Evolutionary conservation across 2,888 invertebrate species (phyloP), one percentile per base, ranked within the genome.

Genomic region (Operophtera brumata): DNA sequence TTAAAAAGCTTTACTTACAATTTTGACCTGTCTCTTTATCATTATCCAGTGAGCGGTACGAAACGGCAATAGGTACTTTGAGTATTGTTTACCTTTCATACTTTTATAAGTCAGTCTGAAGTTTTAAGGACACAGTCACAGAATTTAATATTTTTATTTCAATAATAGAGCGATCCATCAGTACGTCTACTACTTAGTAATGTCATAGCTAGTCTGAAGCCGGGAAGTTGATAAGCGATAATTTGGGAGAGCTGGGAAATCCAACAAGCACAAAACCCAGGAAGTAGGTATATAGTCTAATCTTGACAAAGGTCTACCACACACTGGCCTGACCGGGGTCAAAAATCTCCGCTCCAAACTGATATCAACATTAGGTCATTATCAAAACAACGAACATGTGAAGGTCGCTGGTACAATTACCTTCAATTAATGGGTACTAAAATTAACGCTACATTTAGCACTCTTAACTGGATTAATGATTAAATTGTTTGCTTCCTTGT

Each of bases 391-490:
- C 11, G 6, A 58, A 42, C 53, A 51, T 20, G 9, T 34, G 61
- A 68, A 77, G 81, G 78, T 71, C 71, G 57, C 7, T 7, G 4
- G 13, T 20, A 50, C 67, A 75, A 77, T 79, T 74, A 65, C 32
- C 35, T 54, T 47, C 69, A 74, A 78, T 78, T 79, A 64, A 51
- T 6, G 8, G 30, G 47, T 62, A 34, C 41, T 52, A 70, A 57
- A 65, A 61, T 64, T 49, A 53, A 30, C 61, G 50, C 61, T 59
- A 55, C 55, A 54, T 49, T 63, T 51, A 52, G 54, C 57, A 45
- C 35, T 44, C 58, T 58, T 57, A 66, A 70, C 43, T 46, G 56
- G 67, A 69, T 66, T 59, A 63, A 53, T 56, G 62, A 67, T 69
- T 64, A 65, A 67, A 69, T 60, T 74, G 69, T 72, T 67, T 64